A percentile compares a stretch with the other conserved stretches of the same genome.
phyloP scores from a whole-genome alignment of 1,140 invertebrate species.

The Drosophila albomicans region DNA sequence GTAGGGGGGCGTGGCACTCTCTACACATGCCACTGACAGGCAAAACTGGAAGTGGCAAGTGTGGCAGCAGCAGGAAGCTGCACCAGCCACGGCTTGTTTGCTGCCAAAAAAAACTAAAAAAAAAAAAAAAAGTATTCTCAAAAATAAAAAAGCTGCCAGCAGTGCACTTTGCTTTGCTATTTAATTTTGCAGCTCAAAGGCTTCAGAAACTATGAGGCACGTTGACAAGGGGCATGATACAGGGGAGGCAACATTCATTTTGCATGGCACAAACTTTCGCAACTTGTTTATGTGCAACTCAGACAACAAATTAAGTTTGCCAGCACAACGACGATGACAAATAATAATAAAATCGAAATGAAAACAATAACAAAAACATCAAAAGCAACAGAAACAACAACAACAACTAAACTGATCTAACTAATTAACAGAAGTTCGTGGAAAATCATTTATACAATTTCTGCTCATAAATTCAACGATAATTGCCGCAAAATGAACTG shows the following conservation, averaged over 20 bases:
- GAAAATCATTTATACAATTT: conserved; percentile 26
- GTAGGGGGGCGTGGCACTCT: conserved; percentile 2
- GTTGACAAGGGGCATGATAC: not conserved
- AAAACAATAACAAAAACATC: not conserved
- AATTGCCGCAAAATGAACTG: conserved; percentile 41
- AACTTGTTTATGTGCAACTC: conserved; percentile 61
- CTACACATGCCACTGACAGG: conserved; percentile 75
- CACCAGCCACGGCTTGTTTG: conserved; percentile 73
- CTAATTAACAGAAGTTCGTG: conserved; percentile 31
- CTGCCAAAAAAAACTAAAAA: conserved; percentile 63
- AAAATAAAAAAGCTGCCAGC: conserved; percentile 43
- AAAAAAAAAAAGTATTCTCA: conserved; percentile 1
- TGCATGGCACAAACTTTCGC: conserved; percentile 48
- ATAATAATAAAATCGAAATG: conserved; percentile 20
- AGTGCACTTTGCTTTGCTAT: conserved; percentile 79
- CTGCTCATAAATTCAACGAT: conserved; percentile 21
- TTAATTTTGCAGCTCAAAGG: conserved; percentile 80
- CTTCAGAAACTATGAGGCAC: conserved; percentile 56
- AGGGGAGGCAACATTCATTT: conserved; percentile 39
- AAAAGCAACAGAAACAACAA: not conserved
- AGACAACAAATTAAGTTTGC: conserved; percentile 64
- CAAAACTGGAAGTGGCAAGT: conserved; percentile 42
- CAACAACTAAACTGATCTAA: conserved; percentile 9
- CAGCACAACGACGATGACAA: conserved; percentile 3
- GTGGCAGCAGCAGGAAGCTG: conserved; percentile 57